Evolutionary conservation across 2,888 invertebrate genomes (phyloP).

Genomic region (Xanthia icteritia): DNA sequence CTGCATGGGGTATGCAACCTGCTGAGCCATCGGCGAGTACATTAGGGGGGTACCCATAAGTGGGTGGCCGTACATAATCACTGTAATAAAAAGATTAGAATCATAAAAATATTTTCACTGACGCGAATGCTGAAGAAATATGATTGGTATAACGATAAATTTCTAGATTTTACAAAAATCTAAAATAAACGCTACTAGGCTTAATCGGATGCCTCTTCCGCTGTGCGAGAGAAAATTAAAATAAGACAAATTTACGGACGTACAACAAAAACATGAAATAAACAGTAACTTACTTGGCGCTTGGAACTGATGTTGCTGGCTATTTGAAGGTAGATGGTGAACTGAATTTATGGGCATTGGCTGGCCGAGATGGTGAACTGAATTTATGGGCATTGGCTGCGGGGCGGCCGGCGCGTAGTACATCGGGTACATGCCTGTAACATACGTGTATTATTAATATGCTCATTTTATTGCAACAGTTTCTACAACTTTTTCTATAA

Average conservation of each 20-base stretch:
- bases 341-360: slow-evolving; percentile 28
- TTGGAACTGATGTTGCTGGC: slow-evolving; percentile 48
- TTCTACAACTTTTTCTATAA: no score
- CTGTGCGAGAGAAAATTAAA: not conserved
- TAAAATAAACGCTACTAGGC: not conserved
- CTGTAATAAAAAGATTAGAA: slow-evolving; percentile 75
- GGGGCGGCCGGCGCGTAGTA: slow-evolving; percentile 70
- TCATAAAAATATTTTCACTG: not conserved
- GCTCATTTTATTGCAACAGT: not conserved
- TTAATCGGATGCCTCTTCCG: no score
- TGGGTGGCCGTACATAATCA: slow-evolving; percentile 90
- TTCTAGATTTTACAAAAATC: not conserved
- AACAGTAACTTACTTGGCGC: slow-evolving; percentile 56
- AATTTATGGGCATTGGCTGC: slow-evolving; percentile 30
- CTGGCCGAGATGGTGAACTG: slow-evolving; percentile 13
- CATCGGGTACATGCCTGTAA: slow-evolving; percentile 77
- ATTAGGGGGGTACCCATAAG: slow-evolving; percentile 89
- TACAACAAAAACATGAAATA: not conserved
- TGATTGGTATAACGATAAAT: not conserved
- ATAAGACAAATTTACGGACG: not conserved
- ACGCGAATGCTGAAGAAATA: not conserved
- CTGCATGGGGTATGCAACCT: slow-evolving; percentile 67
- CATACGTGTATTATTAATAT: not conserved
- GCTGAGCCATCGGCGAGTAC: slow-evolving; percentile 88
- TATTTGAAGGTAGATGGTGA: slow-evolving; percentile 23